These are phyloP conservation scores for Dryococelus australis DNA, from an alignment of 2,888 invertebrate species.

Conservation along the genomic window DNA sequence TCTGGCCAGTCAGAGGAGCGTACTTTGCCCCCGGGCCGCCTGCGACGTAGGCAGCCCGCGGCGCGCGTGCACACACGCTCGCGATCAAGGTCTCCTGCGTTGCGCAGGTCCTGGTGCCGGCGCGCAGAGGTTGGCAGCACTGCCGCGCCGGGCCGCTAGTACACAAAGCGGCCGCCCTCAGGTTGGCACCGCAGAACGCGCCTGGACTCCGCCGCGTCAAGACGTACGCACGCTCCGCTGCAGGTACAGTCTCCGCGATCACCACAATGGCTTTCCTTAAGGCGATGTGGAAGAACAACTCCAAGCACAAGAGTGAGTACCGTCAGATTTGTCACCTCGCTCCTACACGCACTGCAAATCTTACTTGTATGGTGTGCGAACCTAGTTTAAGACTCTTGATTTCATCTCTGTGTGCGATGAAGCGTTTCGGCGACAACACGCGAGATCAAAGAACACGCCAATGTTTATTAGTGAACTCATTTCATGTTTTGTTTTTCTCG, in stretches of 20 bases:
- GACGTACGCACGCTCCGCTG: not conserved
- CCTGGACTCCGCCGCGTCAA: not conserved
- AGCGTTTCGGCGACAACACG: not conserved
- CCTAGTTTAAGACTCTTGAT: too few species aligned
- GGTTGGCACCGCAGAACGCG: not conserved
- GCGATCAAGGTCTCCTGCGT: too few species aligned
- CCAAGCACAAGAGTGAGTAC: slow-evolving; percentile 74
- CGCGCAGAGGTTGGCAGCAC: not conserved
- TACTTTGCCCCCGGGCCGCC: not conserved
- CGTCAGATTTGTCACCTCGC: not conserved
- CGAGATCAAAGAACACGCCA: not conserved
- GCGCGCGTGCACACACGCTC: too few species aligned
- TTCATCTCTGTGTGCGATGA: not conserved
- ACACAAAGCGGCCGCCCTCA: not conserved
- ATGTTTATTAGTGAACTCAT: not conserved
- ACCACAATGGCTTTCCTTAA: slow-evolving; percentile 65
- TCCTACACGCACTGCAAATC: too few species aligned
- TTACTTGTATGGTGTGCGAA: too few species aligned
- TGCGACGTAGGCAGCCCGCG: not conserved
- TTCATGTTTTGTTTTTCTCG: not conserved
- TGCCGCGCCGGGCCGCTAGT: not conserved
- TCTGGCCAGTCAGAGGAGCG: not conserved
- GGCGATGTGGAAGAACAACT: slow-evolving; percentile 71
- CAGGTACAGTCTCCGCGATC: not conserved
- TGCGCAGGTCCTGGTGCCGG: not conserved